Percentiles rank a stretch among this genome's conserved stretches.
phyloP scores from a whole-genome alignment of 64 coral and sea anemone species.

The Montipora capricornis region DNA sequence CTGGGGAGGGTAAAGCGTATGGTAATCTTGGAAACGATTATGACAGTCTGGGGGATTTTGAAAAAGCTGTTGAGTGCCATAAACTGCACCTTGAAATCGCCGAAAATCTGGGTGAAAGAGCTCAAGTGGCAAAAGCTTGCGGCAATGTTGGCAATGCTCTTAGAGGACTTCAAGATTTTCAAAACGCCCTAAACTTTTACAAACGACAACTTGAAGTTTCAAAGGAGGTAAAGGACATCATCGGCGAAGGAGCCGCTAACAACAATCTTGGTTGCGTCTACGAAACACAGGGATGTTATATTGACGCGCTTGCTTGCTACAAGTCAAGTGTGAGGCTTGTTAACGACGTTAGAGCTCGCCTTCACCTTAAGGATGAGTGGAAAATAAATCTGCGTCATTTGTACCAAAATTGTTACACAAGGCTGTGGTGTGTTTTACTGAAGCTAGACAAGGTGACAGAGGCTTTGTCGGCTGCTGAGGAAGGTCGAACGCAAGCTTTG shows the following conservation, averaged over 20 bases:
- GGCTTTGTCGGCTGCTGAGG: not conserved
- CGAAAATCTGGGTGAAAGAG: not conserved
- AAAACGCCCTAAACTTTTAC: not conserved
- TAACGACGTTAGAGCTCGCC: not conserved
- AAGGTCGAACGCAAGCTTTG: conserved; percentile 1
- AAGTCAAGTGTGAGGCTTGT: not conserved
- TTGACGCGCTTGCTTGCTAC: not conserved
- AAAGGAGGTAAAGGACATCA: not conserved
- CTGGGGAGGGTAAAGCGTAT: not conserved
- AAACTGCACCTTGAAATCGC: conserved; percentile 4
- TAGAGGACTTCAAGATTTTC: not conserved
- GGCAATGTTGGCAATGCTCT: conserved; percentile 13
- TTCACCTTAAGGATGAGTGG: not conserved
- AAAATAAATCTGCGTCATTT: not conserved
- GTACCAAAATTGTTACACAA: not conserved
- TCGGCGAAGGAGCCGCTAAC: not conserved
- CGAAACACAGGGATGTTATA: not conserved
- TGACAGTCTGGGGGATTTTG: not conserved
- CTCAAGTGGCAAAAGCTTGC: not conserved
- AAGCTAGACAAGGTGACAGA: not conserved
- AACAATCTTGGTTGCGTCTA: conserved; percentile 13
- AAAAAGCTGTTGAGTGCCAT: conserved; percentile 1
- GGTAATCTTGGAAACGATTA: conserved; percentile 22
- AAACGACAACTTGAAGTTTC: not conserved
- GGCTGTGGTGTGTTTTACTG: not conserved